Evolutionary conservation across 2,797 vertebrate genomes (phyloP), one percentile per base, ranked within the genome.

Genomic region (Fratercula arctica): DNA sequence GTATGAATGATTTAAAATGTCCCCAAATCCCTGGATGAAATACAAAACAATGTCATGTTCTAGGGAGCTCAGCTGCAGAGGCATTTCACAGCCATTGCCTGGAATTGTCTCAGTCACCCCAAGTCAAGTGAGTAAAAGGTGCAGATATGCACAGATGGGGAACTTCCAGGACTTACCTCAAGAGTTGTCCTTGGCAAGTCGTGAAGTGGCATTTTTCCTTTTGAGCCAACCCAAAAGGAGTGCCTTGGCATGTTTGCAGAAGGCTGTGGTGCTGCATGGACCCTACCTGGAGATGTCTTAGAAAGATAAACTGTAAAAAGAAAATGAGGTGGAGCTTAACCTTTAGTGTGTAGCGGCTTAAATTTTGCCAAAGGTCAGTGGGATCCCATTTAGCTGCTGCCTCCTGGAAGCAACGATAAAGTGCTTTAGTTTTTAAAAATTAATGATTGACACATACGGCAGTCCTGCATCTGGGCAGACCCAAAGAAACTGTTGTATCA

Each of bases 181-280:
- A 66, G 53, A 85, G 35, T 79, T 83, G 53, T 79, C 73, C 78
- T 75, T 89, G 59, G 80, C 87, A 81, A 90, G 68, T 85, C 24
- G 17, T 21, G 51, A 91, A 89, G 67, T 89, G 68, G 21, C 63
- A 61, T 69, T 94, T 96, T 95, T 81, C 48, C 72, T 94, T 93
- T 54, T 35, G 63, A 96, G 74, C 50, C 89, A 85, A 33, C 24
- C 51, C 37, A 50, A 88, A 87, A 94, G 78, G 59, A 93, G 37
- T 73, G 50, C 72, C 61, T 79, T 76, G 90, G 74, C 41, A 16
- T 83, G 43, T 89, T 50, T 84, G 74, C 87, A 85, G 83, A 90
- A 95, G 60, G 60, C 54, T 89, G 51, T 90, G 48, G 23, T 78
- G 79, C 83, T 79, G 60, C 66, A 85, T 77, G 77, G 66, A 72